These are phyloP conservation scores for Paguma larvata DNA, from an alignment of 2,797 vertebrate genomes.

Conservation along the genomic window DNA sequence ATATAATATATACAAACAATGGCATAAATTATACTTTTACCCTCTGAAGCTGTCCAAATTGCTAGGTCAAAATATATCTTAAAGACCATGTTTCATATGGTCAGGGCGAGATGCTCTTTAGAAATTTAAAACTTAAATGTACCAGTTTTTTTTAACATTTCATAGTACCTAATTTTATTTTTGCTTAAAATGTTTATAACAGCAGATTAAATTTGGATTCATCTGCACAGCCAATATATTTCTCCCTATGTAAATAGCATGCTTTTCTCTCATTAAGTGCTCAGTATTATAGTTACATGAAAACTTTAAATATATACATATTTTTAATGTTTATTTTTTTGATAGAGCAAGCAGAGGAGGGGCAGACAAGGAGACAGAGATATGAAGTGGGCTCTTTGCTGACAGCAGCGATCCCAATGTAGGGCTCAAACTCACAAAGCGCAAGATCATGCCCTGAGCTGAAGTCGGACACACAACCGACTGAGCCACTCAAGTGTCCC, in stretches of 20 bases:
- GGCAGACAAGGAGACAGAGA: too few species aligned
- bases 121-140: slow-evolving; percentile 9
- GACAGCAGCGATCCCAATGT: too few species aligned
- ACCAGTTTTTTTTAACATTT: neutral
- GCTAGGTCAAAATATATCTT: neutral
- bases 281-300: neutral
- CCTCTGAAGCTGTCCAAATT: neutral
- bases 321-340: too few species aligned
- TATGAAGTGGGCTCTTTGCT: too few species aligned
- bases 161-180: neutral
- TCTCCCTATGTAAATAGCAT: neutral
- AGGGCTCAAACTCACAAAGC: too few species aligned
- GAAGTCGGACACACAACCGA: too few species aligned
- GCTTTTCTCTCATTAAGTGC: neutral
- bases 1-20: neutral
- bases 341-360: too few species aligned
- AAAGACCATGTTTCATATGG: neutral
- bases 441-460: too few species aligned
- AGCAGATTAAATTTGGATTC: neutral
- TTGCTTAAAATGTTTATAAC: neutral
- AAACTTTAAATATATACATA: neutral
- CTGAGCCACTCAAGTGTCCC: too few species aligned
- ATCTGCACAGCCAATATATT: neutral
- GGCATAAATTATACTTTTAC: neutral
- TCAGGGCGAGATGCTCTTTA: neutral